Conservation (phyloP, 1,140 invertebrate genomes). For the Drosophila nigrodunni region DNA sequence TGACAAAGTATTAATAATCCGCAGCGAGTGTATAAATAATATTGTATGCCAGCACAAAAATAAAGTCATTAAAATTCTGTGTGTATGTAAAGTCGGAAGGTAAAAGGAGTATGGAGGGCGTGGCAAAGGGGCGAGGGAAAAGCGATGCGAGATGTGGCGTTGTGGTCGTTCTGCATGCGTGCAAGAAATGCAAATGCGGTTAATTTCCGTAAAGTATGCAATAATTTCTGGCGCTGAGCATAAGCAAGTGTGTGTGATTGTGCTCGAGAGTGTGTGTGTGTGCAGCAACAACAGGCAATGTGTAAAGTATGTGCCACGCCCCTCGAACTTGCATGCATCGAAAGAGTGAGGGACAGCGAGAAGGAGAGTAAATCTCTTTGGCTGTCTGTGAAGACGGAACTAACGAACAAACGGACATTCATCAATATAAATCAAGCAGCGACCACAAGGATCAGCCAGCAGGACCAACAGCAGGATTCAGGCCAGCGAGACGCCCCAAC, state of each 20-base stretch:
- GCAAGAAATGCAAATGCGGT: slow-evolving; percentile 83
- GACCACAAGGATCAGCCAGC: slow-evolving; percentile 65
- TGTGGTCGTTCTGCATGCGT: slow-evolving; percentile 70
- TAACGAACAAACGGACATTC: slow-evolving; percentile 83
- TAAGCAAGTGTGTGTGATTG: slow-evolving; percentile 55
- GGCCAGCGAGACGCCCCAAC: slow-evolving; percentile 31
- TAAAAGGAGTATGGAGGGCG: not conserved
- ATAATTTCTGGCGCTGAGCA: slow-evolving; percentile 79
- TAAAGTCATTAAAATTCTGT: slow-evolving; percentile 80
- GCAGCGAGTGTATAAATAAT: slow-evolving; percentile 53
- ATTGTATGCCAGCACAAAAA: slow-evolving; percentile 63
- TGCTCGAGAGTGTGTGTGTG: slow-evolving; percentile 12
- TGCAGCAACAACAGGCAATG: slow-evolving; percentile 52
- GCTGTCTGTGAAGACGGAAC: slow-evolving; percentile 77
- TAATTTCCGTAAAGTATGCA: slow-evolving; percentile 84
- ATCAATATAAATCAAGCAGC: slow-evolving; percentile 83
- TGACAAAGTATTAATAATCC: slow-evolving; percentile 14
- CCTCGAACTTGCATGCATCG: slow-evolving; percentile 34
- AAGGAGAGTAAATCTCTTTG: slow-evolving; percentile 72
- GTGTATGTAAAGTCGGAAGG: slow-evolving; percentile 50
- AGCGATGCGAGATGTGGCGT: slow-evolving; percentile 41
- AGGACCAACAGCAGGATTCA: slow-evolving; percentile 31
- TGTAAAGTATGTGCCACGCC: slow-evolving; percentile 72
- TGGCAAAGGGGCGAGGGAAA: not conserved
- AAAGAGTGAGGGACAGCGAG: too few relatives aligned